Base-by-base conservation (phyloP, 2,797 vertebrate genomes). In the Lepilemur ruficaudatus region DNA sequence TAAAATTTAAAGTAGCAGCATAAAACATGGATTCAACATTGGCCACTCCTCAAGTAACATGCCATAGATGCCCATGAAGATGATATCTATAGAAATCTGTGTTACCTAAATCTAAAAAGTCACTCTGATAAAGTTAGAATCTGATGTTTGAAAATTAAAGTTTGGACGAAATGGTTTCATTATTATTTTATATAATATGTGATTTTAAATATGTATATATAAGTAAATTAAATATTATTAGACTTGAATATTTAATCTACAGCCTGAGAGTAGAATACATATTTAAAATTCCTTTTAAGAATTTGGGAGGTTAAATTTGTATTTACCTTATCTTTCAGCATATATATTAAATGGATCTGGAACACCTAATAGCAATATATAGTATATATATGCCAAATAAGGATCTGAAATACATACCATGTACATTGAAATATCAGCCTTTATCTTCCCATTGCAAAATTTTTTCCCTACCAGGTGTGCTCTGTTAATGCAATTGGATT, bases 221-320 rank as follows among this genome's bases (percentile, higher is more conserved):
- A 78, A 80, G 2, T 92, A 95, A 96, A 84, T 89, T 89, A 86
- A 91, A 81, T 82, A 79, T 83, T 87, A 82, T 73, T 91, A 86
- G 5, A 80, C 1, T 69, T 85, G 7, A 88, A 93, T 89, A 86
- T 89, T 96, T 79, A 79, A 83, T 57, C 50, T 89, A 46, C 20
- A 52, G 15, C 67, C 35, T 93, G 30, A 63, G 50, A 70, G 20
- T 67, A 91, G 3, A 88, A 5, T 48, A 85, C 10, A 82, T 69
- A 86, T 75, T 93, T 84, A 84, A 89, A 90, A 65, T 87, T 96
- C 20, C 35, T n/a, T 57, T 52, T 32, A 13, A 50, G 32, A 83
- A 84, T 90, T 7, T 92, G 38, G 7, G 15, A 80, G 82, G 46
- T 70, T 76, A 63, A 46, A 57, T 61, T 80, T 80, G 5, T 78